Evolutionary conservation across 2,797 vertebrate species (phyloP).

Genomic region (Pogoniulus pusillus): DNA sequence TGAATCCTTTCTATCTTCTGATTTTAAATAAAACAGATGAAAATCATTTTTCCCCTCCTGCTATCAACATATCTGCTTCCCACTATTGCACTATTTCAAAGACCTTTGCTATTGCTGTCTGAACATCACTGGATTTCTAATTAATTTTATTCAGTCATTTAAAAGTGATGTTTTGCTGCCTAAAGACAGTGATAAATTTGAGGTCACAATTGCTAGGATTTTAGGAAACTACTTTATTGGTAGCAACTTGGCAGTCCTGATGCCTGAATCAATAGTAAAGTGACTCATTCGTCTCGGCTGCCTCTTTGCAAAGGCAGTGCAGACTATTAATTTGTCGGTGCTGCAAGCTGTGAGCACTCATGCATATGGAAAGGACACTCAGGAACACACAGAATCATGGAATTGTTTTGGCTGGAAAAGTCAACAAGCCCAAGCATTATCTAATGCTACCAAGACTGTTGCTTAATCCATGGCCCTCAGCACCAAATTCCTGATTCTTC

Average conservation of each 20-base stretch:
- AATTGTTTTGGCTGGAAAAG: too few relatives aligned
- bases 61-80: background rate
- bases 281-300: slow-evolving; percentile 3
- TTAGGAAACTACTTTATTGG: slow-evolving; percentile 26
- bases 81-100: background rate
- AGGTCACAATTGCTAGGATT: background rate
- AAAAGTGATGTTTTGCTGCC: background rate
- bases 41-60: background rate
- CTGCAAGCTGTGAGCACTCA: background rate
- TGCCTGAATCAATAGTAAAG: slow-evolving; percentile 10
- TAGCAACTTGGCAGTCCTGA: background rate
- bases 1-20: background rate
- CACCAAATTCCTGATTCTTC: too few relatives aligned
- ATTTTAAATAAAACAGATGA: background rate
- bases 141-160: background rate
- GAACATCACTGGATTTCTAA: background rate
- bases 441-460: too few relatives aligned
- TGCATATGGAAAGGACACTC: background rate
- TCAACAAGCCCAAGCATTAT: too few relatives aligned
- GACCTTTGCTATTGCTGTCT: background rate
- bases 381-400: background rate
- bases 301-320: slow-evolving; percentile 4
- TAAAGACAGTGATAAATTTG: slow-evolving; percentile 23
- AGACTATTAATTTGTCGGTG: slow-evolving; percentile 42
- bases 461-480: too few relatives aligned